phyloP scores from a whole-genome alignment of 2,797 vertebrate species.

The Spondyliosoma cantharus region DNA sequence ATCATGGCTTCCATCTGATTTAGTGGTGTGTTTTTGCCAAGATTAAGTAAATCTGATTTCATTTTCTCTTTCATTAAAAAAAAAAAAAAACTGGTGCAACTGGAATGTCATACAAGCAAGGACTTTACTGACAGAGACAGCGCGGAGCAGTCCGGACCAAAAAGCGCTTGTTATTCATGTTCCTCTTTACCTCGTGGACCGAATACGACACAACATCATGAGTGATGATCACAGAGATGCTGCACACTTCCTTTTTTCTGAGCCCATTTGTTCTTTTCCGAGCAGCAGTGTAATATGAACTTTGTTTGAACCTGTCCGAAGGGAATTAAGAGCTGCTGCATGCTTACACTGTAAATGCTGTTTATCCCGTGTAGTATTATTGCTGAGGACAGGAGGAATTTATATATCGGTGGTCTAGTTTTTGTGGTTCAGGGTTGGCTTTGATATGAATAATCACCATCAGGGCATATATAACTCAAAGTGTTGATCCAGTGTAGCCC shows the following conservation, averaged over 20 bases:
- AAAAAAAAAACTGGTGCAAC: conserved; percentile 16
- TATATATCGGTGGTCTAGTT: conserved; percentile 13
- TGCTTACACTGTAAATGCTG: conserved; percentile 29
- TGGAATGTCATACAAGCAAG: conserved; percentile 10
- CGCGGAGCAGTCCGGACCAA: conserved; percentile 3
- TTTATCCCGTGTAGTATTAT: conserved; percentile 27
- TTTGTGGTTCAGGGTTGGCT: conserved; percentile 9
- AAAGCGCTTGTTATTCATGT: conserved; percentile 20
- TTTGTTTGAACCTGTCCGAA: conserved; percentile 61
- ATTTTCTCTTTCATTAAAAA: conserved; percentile 17
- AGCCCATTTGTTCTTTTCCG: conserved; percentile 32
- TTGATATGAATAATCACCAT: conserved; percentile 37
- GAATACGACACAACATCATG: conserved; percentile 41
- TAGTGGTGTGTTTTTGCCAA: conserved; percentile 17
- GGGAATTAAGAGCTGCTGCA: conserved; percentile 6
- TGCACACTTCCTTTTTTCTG: conserved; percentile 38
- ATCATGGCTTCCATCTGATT: conserved; percentile 29
- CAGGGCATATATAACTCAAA: conserved; percentile 28
- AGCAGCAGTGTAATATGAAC: conserved; percentile 58
- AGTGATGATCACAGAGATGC: conserved; percentile 36
- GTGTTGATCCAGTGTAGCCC: neutral
- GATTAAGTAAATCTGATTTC: conserved; percentile 12
- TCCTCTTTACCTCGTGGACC: conserved; percentile 24
- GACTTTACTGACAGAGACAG: conserved; percentile 12
- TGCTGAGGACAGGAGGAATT: neutral